phyloP scores from a whole-genome alignment of 2,797 vertebrate species.

The Malacoraja senta region DNA sequence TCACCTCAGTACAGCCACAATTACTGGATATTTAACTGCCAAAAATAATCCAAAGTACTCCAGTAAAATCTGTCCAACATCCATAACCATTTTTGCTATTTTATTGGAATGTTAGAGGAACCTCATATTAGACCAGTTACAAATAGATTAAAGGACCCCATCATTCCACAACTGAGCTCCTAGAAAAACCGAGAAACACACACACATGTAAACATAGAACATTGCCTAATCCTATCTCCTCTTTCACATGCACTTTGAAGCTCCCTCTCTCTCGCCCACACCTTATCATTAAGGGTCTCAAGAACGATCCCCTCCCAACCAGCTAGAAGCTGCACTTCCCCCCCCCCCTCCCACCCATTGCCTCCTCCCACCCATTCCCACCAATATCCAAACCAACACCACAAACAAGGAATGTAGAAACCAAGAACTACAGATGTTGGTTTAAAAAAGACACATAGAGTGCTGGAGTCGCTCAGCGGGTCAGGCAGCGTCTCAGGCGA shows the following conservation, averaged over 20 bases:
- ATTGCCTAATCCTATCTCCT: not conserved
- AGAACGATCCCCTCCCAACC: not conserved
- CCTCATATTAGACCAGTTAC: not conserved
- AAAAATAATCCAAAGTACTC: not conserved
- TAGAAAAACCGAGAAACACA: not conserved
- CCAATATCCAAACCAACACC: too few species aligned
- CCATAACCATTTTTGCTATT: not conserved
- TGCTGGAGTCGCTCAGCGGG: too few species aligned
- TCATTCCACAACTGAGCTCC: not conserved
- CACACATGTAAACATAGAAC: not conserved
- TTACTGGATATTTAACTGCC: not conserved
- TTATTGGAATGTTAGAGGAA: not conserved
- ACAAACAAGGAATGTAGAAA: too few species aligned
- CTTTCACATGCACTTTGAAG: not conserved
- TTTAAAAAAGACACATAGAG: too few species aligned
- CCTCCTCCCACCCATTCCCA: too few species aligned
- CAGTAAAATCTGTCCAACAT: not conserved
- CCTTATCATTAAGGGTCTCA: not conserved
- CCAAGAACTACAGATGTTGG: too few species aligned
- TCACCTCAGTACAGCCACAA: not conserved
- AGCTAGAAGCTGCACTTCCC: too few species aligned
- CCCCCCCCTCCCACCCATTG: too few species aligned
- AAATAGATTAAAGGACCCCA: not conserved
- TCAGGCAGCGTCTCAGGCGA: too few species aligned
- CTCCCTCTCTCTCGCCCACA: not conserved